Conservation (phyloP, 2,113 vertebrate genomes). For the Semnornis frantzii region DNA sequence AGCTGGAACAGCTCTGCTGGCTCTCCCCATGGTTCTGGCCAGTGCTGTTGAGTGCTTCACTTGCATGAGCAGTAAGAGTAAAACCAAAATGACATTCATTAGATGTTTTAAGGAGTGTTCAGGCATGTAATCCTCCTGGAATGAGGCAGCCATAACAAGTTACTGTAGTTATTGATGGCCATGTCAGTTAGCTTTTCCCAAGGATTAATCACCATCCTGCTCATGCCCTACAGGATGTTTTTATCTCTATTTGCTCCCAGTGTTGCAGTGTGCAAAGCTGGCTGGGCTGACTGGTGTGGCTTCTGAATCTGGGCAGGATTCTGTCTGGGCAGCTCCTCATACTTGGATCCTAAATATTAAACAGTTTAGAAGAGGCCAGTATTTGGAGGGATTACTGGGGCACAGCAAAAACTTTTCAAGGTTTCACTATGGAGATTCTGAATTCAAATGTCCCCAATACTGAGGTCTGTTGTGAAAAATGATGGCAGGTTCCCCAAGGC, state of each 20-base stretch:
- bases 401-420: background rate
- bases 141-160: slow-evolving; percentile 75
- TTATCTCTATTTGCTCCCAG: slow-evolving; percentile 47
- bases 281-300: background rate
- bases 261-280: background rate
- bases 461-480: background rate
- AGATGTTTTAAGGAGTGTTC: slow-evolving; percentile 73
- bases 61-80: slow-evolving; percentile 58
- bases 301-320: background rate
- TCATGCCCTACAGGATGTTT: slow-evolving; percentile 64
- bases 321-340: background rate
- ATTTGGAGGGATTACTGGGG: background rate
- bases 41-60: slow-evolving; percentile 33
- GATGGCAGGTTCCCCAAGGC: background rate
- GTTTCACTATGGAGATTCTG: background rate
- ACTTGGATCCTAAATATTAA: background rate
- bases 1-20: slow-evolving; percentile 32
- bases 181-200: slow-evolving; percentile 68
- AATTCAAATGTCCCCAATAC: background rate
- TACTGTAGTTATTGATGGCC: slow-evolving; percentile 75
- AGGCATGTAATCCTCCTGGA: slow-evolving; percentile 75
- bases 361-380: background rate
- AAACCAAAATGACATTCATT: slow-evolving; percentile 75
- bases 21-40: slow-evolving; percentile 62
- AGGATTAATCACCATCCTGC: slow-evolving; percentile 70